Evolutionary conservation across 2,113 vertebrate species (phyloP).

Genomic region (Heterochromis multidens): DNA sequence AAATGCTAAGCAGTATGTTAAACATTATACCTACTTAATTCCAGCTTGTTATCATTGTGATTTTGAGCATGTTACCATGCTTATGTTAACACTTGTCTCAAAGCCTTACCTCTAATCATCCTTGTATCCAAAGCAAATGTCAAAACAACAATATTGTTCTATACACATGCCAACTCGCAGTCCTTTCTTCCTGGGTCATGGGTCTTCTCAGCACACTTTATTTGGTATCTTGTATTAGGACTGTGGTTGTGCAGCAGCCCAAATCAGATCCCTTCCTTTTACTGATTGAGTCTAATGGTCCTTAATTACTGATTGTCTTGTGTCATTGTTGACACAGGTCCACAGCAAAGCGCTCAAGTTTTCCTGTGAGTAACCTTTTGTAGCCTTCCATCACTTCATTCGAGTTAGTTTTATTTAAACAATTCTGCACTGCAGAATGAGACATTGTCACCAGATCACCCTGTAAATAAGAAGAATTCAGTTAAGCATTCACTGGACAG

Average conservation of each 20-base stretch:
- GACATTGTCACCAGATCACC: not conserved
- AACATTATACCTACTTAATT: not conserved
- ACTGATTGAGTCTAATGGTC: not conserved
- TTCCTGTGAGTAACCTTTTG: constrained; percentile 19
- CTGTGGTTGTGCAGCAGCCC: too few species aligned
- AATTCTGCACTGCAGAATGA: not conserved
- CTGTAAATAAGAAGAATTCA: constrained; percentile 23
- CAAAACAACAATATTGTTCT: not conserved
- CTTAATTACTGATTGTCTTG: not conserved
- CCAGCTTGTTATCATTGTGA: not conserved
- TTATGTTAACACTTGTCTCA: not conserved
- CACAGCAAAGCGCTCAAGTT: constrained; percentile 8
- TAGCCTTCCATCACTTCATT: not conserved
- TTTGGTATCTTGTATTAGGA: not conserved
- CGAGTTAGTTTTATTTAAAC: not conserved
- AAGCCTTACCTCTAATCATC: not conserved
- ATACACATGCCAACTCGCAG: not conserved
- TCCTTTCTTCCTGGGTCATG: not conserved
- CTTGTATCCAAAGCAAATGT: not conserved
- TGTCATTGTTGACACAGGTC: constrained; percentile 4
- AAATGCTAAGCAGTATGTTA: not conserved
- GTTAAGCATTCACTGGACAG: not conserved
- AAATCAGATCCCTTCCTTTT: not conserved
- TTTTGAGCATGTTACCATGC: not conserved
- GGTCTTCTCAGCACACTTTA: not conserved